Percentiles rank a stretch among this genome's conserved stretches.
Conservation (phyloP, 2,888 invertebrate species). For the Calliphora vomitoria region DNA sequence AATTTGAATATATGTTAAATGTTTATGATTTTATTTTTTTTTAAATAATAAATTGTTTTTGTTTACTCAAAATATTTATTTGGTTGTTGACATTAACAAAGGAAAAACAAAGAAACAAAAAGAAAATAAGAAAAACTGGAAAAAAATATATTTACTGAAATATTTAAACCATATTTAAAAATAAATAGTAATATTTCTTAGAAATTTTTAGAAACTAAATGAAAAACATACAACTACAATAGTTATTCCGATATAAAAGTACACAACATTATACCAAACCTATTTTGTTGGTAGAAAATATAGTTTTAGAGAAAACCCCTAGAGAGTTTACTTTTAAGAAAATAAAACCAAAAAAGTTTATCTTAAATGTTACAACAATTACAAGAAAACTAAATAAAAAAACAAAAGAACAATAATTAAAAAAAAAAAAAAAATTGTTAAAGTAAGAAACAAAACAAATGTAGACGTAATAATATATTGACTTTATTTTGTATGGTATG, state of each 20-base stretch:
- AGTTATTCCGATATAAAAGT: slow-evolving; percentile 46
- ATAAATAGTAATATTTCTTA: slow-evolving; percentile 40
- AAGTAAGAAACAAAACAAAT: slow-evolving; percentile 12
- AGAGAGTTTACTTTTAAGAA: slow-evolving; percentile 13
- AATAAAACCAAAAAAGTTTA: slow-evolving; percentile 1
- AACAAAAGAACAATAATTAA: slow-evolving; percentile 40
- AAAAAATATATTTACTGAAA: slow-evolving; percentile 37
- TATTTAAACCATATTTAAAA: slow-evolving; percentile 49
- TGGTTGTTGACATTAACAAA: slow-evolving; percentile 25
- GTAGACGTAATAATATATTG: slow-evolving; percentile 1
- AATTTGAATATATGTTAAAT: slow-evolving; percentile 12
- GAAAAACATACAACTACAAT: slow-evolving; percentile 27
- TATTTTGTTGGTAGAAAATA: slow-evolving; percentile 50
- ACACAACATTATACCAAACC: slow-evolving; percentile 48
- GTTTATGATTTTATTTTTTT: slow-evolving; percentile 24
- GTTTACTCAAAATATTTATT: slow-evolving; percentile 30
- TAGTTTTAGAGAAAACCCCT: slow-evolving; percentile 29
- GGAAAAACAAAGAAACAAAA: background rate
- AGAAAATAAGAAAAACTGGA: background rate
- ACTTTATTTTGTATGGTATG: slow-evolving; percentile 41
- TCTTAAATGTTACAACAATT: slow-evolving; percentile 51
- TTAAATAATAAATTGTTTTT: background rate
- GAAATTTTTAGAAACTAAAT: slow-evolving; percentile 36
- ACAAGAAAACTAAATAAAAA: slow-evolving; percentile 40
- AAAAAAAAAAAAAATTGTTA: background rate